These are phyloP conservation scores for Engystomops pustulosus DNA, from an alignment of 2,113 vertebrate genomes.

Conservation along the genomic window DNA sequence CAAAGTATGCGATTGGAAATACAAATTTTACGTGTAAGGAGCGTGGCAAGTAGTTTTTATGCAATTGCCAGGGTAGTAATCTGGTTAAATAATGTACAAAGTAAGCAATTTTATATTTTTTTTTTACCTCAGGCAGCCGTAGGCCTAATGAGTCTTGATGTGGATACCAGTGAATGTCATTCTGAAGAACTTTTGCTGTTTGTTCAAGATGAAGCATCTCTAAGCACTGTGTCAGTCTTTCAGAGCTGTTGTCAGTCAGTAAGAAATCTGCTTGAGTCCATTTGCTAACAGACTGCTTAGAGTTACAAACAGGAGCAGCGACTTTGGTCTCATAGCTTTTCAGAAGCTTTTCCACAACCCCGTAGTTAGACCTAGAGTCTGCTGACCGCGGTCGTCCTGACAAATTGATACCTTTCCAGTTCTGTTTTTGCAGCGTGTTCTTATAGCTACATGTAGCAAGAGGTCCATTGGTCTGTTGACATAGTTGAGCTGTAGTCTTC, in stretches of 20 bases:
- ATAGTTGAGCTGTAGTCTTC: constrained; percentile 59
- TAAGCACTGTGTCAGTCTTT: constrained; percentile 72
- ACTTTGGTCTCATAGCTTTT: constrained; percentile 84
- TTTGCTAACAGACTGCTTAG: constrained; percentile 65
- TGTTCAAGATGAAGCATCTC: constrained; percentile 78
- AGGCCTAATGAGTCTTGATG: constrained; percentile 68
- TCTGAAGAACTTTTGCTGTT: constrained; percentile 70
- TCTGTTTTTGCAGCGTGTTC: constrained; percentile 80
- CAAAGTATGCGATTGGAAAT: no score
- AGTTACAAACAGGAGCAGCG: constrained; percentile 66
- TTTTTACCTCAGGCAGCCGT: constrained; percentile 76
- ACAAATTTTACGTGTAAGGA: no score
- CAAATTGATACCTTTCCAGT: constrained; percentile 88
- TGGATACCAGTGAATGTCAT: constrained; percentile 64
- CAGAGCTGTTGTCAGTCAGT: constrained; percentile 65
- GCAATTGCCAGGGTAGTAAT: no score
- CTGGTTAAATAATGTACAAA: no score
- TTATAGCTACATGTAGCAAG: constrained; percentile 68
- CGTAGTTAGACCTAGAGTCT: constrained; percentile 92
- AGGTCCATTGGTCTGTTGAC: constrained; percentile 66
- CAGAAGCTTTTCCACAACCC: constrained; percentile 90
- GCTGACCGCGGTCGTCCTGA: constrained; percentile 89
- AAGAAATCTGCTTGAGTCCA: constrained; percentile 67
- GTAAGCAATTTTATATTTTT: no score
- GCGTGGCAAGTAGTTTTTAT: no score